Evolutionary conservation across 2,113 vertebrate genomes (phyloP).

Genomic region (Stercorarius parasiticus): DNA sequence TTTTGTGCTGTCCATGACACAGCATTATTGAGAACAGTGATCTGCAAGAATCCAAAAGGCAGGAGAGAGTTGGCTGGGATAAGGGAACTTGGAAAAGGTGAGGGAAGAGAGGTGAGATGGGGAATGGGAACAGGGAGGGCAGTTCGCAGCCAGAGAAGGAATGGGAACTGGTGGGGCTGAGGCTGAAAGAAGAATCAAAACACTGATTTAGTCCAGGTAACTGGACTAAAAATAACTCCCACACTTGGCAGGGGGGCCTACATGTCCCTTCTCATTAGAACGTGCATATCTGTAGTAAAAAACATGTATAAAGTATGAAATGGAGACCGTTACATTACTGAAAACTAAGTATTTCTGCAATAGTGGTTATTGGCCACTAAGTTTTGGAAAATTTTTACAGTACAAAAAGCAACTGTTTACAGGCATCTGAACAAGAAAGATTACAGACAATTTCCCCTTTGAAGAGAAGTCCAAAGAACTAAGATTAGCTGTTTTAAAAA

Average conservation of each 20-base stretch:
- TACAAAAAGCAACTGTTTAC: background rate
- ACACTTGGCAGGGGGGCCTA: background rate
- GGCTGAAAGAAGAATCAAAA: background rate
- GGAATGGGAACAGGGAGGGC: background rate
- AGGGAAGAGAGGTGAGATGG: background rate
- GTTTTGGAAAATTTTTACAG: background rate
- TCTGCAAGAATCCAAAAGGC: background rate
- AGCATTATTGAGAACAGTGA: background rate
- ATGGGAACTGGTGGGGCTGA: background rate
- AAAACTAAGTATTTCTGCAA: background rate
- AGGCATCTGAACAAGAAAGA: background rate
- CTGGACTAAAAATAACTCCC: background rate
- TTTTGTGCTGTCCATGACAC: background rate
- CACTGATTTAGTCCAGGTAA: background rate
- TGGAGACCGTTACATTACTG: background rate
- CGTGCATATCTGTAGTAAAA: background rate
- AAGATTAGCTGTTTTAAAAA: background rate
- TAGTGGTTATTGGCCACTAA: background rate
- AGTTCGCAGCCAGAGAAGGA: background rate
- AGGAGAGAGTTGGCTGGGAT: background rate
- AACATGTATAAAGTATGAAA: background rate
- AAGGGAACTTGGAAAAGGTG: background rate
- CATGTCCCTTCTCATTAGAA: background rate
- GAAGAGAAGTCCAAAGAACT: background rate
- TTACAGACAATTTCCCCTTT: background rate